These are phyloP conservation scores for Ectemnius lituratus DNA, from an alignment of 2,888 invertebrate genomes.

Conservation along the genomic window DNA sequence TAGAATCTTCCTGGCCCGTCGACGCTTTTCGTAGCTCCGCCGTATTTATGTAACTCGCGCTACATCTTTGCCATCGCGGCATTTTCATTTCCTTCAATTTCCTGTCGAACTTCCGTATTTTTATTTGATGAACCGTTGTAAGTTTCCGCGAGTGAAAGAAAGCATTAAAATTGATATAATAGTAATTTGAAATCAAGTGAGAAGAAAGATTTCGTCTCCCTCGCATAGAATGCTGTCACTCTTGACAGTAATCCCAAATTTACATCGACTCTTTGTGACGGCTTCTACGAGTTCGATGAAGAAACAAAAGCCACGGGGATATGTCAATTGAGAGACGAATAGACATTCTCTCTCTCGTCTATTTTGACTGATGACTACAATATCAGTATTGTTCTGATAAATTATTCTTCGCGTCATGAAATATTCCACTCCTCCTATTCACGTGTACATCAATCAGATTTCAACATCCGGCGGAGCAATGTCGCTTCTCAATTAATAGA, in stretches of 20 bases:
- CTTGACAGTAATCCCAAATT: conserved; percentile 50
- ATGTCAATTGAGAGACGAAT: neutral
- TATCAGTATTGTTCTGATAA: conserved; percentile 49
- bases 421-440: conserved; percentile 3
- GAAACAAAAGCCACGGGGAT: conserved; percentile 49
- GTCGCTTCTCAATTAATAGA: neutral
- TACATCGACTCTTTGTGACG: conserved; percentile 37
- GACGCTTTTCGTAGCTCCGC: conserved; percentile 44
- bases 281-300: conserved; percentile 35
- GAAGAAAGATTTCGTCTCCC: too few relatives aligned
- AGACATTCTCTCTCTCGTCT: conserved; percentile 16
- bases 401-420: conserved; percentile 23
- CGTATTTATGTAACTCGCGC: conserved; percentile 48
- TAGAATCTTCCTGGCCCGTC: conserved; percentile 61
- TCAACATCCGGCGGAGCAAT: too few relatives aligned
- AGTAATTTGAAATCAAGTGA: too few relatives aligned
- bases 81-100: conserved; percentile 12
- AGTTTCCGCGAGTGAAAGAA: too few relatives aligned
- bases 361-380: conserved; percentile 36
- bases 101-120: too few relatives aligned
- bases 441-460: conserved; percentile 6
- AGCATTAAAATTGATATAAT: too few relatives aligned
- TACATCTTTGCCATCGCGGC: conserved; percentile 8
- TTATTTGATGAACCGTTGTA: too few relatives aligned
- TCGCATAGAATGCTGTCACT: conserved; percentile 58